Conservation (phyloP, 2,797 vertebrate species). For the Hylomyscus alleni region DNA sequence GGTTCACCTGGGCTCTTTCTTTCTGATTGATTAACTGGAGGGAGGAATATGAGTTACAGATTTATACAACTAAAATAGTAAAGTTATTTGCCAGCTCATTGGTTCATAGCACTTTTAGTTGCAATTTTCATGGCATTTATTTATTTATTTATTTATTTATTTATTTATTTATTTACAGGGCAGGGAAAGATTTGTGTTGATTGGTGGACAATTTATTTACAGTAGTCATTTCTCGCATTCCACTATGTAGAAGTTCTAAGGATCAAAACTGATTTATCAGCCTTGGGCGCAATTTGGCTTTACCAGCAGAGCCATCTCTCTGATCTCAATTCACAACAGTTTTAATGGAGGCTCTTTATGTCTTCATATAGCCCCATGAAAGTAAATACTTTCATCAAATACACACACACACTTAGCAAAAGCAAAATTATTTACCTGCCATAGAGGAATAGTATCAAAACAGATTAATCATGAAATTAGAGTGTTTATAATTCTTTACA, state of each 20-base stretch:
- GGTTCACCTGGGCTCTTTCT: neutral
- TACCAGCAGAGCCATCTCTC: neutral
- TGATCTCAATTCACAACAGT: neutral
- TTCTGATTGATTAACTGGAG: neutral
- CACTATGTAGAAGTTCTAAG: neutral
- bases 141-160: neutral
- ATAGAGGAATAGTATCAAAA: neutral
- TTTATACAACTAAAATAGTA: slow-evolving; percentile 46
- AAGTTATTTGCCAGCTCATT: slow-evolving; percentile 60
- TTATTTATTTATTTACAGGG: neutral
- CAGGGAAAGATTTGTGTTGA: neutral
- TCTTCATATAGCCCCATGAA: neutral
- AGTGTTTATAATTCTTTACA: neutral
- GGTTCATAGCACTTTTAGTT: slow-evolving; percentile 61
- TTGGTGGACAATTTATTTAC: neutral
- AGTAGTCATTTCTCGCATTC: neutral
- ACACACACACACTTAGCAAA: neutral
- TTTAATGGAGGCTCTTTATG: slow-evolving; percentile 31
- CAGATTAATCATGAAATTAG: neutral
- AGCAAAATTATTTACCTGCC: neutral
- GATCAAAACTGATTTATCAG: neutral
- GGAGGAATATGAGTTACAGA: slow-evolving; percentile 31
- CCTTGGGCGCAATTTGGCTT: neutral
- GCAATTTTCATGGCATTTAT: neutral
- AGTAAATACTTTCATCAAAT: slow-evolving; percentile 32